Evolutionary conservation across 2,888 invertebrate species (phyloP).

Genomic region (Tetheella fluctuosa): DNA sequence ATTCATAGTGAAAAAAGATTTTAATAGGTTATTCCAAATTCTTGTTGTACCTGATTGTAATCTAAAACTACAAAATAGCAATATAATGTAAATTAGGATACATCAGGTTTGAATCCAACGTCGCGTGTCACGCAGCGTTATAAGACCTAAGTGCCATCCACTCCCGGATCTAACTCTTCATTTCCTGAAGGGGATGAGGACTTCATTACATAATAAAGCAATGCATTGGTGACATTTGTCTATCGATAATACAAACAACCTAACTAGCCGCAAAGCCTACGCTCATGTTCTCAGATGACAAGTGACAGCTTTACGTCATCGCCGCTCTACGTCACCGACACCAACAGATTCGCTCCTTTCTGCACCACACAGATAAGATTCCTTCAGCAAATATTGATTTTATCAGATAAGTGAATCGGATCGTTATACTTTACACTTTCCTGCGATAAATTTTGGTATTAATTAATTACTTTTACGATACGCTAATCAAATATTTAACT

Average conservation of each 20-base stretch:
- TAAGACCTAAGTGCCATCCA: no score
- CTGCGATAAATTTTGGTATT: constrained; percentile 63
- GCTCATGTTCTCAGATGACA: constrained; percentile 33
- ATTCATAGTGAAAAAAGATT: no score
- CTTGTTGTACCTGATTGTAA: no score
- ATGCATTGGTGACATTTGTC: background rate
- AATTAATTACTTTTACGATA: constrained; percentile 58
- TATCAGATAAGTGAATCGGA: constrained; percentile 66
- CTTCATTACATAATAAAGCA: no score
- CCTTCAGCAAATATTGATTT: constrained; percentile 64
- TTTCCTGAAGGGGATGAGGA: no score
- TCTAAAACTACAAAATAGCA: no score
- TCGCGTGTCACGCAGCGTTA: no score
- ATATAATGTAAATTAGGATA: no score
- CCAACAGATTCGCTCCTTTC: constrained; percentile 67
- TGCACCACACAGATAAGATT: constrained; percentile 67
- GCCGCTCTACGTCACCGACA: constrained; percentile 53
- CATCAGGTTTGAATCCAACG: no score
- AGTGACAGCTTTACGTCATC: constrained; percentile 62
- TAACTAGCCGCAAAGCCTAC: constrained; percentile 16
- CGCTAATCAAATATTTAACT: constrained; percentile 45
- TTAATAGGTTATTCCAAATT: no score
- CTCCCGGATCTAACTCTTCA: no score
- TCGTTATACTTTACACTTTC: constrained; percentile 79
- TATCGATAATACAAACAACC: background rate